Conservation (phyloP, 2,797 vertebrate genomes). For the Platyrinchus mystaceus region DNA sequence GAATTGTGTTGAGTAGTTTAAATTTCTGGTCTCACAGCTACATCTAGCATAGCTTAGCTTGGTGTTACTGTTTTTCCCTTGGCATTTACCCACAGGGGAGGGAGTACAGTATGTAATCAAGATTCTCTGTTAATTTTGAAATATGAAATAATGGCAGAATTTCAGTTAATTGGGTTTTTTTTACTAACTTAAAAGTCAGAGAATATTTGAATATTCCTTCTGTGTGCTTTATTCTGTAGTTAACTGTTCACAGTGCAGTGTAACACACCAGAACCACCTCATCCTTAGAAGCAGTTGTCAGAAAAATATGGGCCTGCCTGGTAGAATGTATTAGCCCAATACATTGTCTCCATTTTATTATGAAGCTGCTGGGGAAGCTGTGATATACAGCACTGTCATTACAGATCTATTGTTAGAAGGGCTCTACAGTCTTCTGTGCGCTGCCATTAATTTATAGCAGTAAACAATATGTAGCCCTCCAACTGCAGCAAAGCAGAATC, state of each 20-base stretch:
- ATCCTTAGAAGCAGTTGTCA: slow-evolving; percentile 88
- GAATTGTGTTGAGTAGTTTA: background rate
- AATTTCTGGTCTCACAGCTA: slow-evolving; percentile 4
- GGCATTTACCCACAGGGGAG: background rate
- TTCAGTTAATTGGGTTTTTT: background rate
- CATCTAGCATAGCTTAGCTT: background rate
- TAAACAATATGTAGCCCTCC: slow-evolving; percentile 92
- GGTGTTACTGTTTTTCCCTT: background rate
- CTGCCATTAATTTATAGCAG: slow-evolving; percentile 95
- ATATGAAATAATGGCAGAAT: background rate
- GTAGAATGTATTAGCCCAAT: slow-evolving; percentile 91
- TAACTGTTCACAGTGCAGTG: slow-evolving; percentile 69
- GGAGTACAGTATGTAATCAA: background rate
- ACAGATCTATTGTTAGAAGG: slow-evolving; percentile 87
- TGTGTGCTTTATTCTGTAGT: slow-evolving; percentile 33
- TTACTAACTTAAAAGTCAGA: slow-evolving; percentile 16
- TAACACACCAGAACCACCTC: slow-evolving; percentile 74
- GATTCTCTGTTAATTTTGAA: background rate
- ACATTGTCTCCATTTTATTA: slow-evolving; percentile 88
- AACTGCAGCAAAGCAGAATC: slow-evolving; percentile 87
- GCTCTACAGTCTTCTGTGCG: slow-evolving; percentile 83
- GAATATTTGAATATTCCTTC: background rate
- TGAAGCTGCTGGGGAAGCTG: slow-evolving; percentile 79
- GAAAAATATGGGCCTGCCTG: slow-evolving; percentile 82
- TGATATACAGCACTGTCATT: slow-evolving; percentile 92